phyloP scores from a whole-genome alignment of 2,797 vertebrate species.

The Dryobates pubescens region DNA sequence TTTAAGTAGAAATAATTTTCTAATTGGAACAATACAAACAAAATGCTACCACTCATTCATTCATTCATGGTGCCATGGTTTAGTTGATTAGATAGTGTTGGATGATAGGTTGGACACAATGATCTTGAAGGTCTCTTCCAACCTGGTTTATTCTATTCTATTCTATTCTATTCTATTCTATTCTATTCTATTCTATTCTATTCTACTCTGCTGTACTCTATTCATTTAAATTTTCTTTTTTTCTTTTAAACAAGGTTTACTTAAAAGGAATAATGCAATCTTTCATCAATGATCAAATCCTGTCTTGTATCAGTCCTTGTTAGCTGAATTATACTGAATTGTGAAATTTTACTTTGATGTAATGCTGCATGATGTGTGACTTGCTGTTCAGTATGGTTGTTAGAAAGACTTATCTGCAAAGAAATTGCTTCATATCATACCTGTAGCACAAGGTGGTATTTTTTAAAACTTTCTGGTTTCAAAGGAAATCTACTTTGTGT shows the following conservation, averaged over 20 bases:
- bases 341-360: neutral
- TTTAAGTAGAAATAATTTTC: neutral
- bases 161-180: too few species aligned
- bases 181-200: too few species aligned
- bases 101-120: too few species aligned
- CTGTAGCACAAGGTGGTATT: neutral
- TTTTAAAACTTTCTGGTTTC: neutral
- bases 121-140: too few species aligned
- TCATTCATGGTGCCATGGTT: too few species aligned
- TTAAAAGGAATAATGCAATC: neutral
- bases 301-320: neutral
- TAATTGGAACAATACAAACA: neutral
- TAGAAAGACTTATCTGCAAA: neutral
- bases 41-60: neutral
- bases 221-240: too few species aligned
- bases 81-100: too few species aligned
- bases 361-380: neutral
- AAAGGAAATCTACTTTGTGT: constrained; percentile 21
- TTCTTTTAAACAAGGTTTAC: neutral
- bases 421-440: neutral
- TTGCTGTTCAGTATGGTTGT: neutral
- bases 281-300: neutral
- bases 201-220: too few species aligned
- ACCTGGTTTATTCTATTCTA: too few species aligned
- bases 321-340: neutral